Evolutionary conservation across 92 coral and sea anemone species (phyloP), one percentile per base, ranked within the genome.

Genomic region (Epizoanthus illoricatus): DNA sequence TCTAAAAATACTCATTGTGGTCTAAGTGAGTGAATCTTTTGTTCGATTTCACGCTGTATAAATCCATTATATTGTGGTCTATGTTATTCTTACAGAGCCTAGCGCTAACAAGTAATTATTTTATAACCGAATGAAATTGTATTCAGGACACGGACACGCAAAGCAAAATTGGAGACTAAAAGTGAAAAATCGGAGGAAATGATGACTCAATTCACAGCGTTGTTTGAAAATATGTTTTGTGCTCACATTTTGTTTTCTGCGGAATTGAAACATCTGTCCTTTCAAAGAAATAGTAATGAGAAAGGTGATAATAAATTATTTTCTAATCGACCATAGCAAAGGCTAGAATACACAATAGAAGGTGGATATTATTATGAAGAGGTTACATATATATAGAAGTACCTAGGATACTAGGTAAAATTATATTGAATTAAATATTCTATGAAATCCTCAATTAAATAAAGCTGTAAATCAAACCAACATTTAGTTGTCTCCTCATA

Each of bases 21-120:
- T 63, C 61, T 13, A 54, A 43, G 71, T 59, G 71, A 78, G 71
- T 61, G 82, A 33, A 42, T 78, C 82, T 78, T 76, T 78, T 78
- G 82, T 78, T 78, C 15, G 4, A 3, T 20, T 12, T 21, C 71
- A 15, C 70, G 71, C 71, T 78, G 8, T 45, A 36, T 41, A 43
- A 42, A 41, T 20, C 47, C 82, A 40, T 76, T 62, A 16, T 42
- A 40, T 62, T 18, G 10, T 39, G 17, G 21, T 11, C 18, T 43
- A 10, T n/a, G 70, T 42, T 61, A 40, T n/a, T 61, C 21, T 76
- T 18, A 28, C 7, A 40, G 43, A 36, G 42, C 24, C 65, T 62
- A n/a, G 61, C 40, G 20, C 43, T 43, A 21, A 42, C 28, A 42
- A 58, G 47, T 36, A 78, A 56, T 63, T 20, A 43, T 78, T 64